Percentiles rank a stretch among this genome's conserved stretches.
These are phyloP conservation scores for Mythimna pallens DNA, from an alignment of 2,888 invertebrate species.

Conservation along the genomic window DNA sequence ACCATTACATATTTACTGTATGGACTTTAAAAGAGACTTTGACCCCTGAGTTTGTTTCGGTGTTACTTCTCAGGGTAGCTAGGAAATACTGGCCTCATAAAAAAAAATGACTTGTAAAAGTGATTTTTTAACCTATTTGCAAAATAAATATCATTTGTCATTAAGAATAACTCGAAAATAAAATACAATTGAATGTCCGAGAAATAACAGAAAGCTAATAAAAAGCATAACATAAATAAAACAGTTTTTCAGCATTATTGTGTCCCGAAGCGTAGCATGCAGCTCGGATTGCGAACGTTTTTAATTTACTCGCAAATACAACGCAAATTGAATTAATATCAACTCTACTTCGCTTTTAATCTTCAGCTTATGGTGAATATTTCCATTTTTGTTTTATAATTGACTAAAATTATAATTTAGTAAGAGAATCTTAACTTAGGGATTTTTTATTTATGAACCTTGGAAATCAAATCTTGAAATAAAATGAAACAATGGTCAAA, in stretches of 20 bases:
- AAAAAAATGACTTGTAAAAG: no score
- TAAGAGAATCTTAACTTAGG: not conserved
- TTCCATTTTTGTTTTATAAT: conserved; percentile 26
- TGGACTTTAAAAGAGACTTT: no score
- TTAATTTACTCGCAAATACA: conserved; percentile 52
- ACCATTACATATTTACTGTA: no score
- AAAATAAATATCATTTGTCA: no score
- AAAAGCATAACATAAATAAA: conserved; percentile 11
- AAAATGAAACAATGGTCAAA: no score
- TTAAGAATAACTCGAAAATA: not conserved
- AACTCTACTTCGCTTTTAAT: conserved; percentile 41
- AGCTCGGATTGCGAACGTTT: conserved; percentile 38
- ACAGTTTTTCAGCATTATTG: conserved; percentile 33
- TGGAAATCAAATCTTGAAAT: no score
- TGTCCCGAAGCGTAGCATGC: conserved; percentile 31
- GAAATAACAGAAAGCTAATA: conserved; percentile 14
- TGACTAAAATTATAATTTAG: not conserved
- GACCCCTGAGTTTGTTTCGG: no score
- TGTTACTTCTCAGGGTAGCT: no score
- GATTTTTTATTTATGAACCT: no score
- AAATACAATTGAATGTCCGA: conserved; percentile 11
- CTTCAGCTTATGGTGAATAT: conserved; percentile 12
- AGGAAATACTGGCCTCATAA: no score
- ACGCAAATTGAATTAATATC: conserved; percentile 54
- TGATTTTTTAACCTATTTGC: no score